Evolutionary conservation across 1,140 invertebrate genomes (phyloP), one percentile per base, ranked within the genome.

Genomic region (Drepana arcuata): DNA sequence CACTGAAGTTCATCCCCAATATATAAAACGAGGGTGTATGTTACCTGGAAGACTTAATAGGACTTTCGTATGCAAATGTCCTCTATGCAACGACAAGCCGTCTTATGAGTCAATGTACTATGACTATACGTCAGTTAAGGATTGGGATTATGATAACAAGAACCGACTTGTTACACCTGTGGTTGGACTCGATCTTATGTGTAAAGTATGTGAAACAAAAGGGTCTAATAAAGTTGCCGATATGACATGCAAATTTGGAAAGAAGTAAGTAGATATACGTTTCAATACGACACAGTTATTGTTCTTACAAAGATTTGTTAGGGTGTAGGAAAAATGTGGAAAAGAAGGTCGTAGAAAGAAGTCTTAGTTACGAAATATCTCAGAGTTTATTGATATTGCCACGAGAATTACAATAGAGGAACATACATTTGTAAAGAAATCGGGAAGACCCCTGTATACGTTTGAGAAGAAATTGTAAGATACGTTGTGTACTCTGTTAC

Each of bases 71-170:
- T 75, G 74, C 43, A 75, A 69, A 45, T 75, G 74, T 44, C 62
- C 60, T 26, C 43, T 71, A 3, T 75, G 70, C 34, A 74, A 78
- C 40, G 63, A 78, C 36, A 78, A 74, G 50, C 51, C 66, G 33
- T 53, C 52, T 2, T 34, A 60, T 48, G 58, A 77, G 13, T 21
- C 23, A 23, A 35, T 46, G 16, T 64, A 66, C 47, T 78, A 66
- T 40, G 54, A 60, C 21, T 77, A 73, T 41, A 51, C 53, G 35
- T 57, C 28, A 32, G 16, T 63, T 21, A 41, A 38, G 24, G 67
- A 77, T 53, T 73, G 67, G 72, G 41, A 52, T 41, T 68, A 58
- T 21, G 61, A 77, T 45, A 73, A 77, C 26, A n/a, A n/a, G n/a
- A 41, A 42, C 11, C 49, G 57, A 12, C 40, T 75, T 18, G 46